These are phyloP conservation scores for Adrianichthys oophorus DNA, from an alignment of 2,797 vertebrate species.

Conservation along the genomic window DNA sequence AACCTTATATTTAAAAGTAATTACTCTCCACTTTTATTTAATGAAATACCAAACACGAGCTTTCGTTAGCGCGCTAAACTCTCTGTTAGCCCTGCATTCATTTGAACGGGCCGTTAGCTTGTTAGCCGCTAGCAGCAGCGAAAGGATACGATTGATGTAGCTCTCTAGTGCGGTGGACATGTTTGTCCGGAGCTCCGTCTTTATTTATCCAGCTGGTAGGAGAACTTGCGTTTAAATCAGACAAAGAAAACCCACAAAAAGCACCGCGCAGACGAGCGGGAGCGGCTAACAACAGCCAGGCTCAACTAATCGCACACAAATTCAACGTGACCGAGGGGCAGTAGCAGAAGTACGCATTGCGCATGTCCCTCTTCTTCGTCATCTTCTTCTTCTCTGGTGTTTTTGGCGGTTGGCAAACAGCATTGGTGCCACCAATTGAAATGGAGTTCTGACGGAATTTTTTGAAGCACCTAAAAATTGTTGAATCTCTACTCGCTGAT, in stretches of 20 bases:
- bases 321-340: neutral
- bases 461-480: no score
- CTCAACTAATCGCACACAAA: conserved; percentile 6
- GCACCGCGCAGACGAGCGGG: no score
- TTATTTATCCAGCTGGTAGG: neutral
- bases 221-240: neutral
- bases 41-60: neutral
- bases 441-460: no score
- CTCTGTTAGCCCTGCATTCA: conserved; percentile 33
- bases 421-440: no score
- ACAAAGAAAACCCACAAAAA: no score
- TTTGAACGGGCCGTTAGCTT: conserved; percentile 22
- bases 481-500: no score
- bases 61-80: conserved; percentile 6
- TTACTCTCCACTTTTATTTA: no score
- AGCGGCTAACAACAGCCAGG: conserved; percentile 7
- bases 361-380: conserved; percentile 11
- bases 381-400: conserved; percentile 21
- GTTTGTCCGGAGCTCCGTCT: conserved; percentile 12
- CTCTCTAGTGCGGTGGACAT: conserved; percentile 94
- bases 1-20: no score
- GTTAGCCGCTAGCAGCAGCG: conserved; percentile 15
- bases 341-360: conserved; percentile 11
- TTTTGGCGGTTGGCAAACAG: neutral
- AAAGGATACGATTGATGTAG: conserved; percentile 96